These are phyloP conservation scores for Uropetala carovei DNA, from an alignment of 2,888 invertebrate species.

Conservation along the genomic window DNA sequence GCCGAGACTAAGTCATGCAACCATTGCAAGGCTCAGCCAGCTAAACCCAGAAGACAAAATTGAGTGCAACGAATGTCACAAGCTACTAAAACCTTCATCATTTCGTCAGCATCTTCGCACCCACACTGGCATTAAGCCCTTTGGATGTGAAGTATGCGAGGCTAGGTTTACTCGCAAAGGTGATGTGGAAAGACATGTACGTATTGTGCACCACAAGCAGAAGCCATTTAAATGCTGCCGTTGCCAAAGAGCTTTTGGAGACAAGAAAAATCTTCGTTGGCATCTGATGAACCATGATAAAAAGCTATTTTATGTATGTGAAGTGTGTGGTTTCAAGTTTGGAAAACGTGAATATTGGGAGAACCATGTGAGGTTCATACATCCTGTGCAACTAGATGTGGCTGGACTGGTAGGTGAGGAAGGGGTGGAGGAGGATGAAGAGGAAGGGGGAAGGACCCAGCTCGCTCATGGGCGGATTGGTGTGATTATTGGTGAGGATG, in stretches of 20 bases:
- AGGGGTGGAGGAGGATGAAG: slow-evolving; percentile 54
- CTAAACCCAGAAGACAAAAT: slow-evolving; percentile 67
- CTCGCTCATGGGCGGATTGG: slow-evolving; percentile 42
- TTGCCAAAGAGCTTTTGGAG: slow-evolving; percentile 69
- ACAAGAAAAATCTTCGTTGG: slow-evolving; percentile 70
- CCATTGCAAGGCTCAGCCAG: slow-evolving; percentile 65
- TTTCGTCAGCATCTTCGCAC: slow-evolving; percentile 70
- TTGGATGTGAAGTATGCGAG: slow-evolving; percentile 70
- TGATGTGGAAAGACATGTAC: slow-evolving; percentile 70
- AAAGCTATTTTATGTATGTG: slow-evolving; percentile 70
- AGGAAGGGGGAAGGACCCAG: slow-evolving; percentile 27
- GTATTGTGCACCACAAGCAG: slow-evolving; percentile 70
- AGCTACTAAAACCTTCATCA: slow-evolving; percentile 68
- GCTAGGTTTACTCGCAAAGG: slow-evolving; percentile 71
- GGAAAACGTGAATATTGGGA: slow-evolving; percentile 71
- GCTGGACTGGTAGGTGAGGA: slow-evolving; percentile 28
- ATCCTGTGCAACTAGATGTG: slow-evolving; percentile 68
- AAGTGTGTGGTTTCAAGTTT: slow-evolving; percentile 71
- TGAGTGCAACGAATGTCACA: slow-evolving; percentile 68
- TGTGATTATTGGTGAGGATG: slow-evolving; percentile 65
- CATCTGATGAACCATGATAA: slow-evolving; percentile 71
- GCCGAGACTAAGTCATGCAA: slow-evolving; percentile 65
- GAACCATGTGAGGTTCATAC: slow-evolving; percentile 71
- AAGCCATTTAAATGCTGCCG: slow-evolving; percentile 70
- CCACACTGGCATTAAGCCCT: slow-evolving; percentile 70